phyloP scores from a whole-genome alignment of 37 sponge, comb jelly and placozoan genomes.

The Crambe crambe region DNA sequence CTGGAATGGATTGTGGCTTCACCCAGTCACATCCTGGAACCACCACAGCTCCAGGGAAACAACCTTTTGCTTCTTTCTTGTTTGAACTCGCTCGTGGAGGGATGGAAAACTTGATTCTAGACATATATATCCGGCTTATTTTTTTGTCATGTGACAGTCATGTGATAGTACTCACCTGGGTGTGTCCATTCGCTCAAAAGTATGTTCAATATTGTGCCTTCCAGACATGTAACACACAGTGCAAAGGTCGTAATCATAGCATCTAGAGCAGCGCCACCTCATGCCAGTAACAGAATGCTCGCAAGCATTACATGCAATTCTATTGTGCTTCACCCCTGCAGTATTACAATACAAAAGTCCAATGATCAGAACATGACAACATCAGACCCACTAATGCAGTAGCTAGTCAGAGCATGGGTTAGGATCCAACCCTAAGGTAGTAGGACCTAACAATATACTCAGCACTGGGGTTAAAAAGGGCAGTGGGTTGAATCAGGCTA shows the following conservation, averaged over 20 bases:
- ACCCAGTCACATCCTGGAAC: slow-evolving; percentile 83
- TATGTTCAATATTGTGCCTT: slow-evolving; percentile 73
- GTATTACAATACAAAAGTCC: too few species aligned
- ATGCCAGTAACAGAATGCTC: neutral
- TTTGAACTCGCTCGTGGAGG: slow-evolving; percentile 6
- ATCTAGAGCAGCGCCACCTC: slow-evolving; percentile 76
- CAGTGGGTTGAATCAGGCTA: too few species aligned
- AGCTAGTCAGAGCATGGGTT: too few species aligned
- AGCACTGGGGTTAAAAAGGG: too few species aligned
- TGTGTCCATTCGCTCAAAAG: slow-evolving; percentile 60
- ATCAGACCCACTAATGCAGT: too few species aligned
- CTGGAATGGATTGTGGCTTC: too few species aligned
- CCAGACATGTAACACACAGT: slow-evolving; percentile 75
- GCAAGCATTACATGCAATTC: neutral
- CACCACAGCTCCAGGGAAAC: slow-evolving; percentile 80
- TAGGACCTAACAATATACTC: too few species aligned
- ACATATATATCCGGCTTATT: too few species aligned
- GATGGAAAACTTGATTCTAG: too few species aligned
- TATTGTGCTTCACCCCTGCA: slow-evolving; percentile 7
- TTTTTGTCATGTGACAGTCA: too few species aligned
- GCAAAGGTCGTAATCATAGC: slow-evolving; percentile 85
- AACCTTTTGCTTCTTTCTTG: slow-evolving; percentile 45
- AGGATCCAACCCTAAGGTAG: too few species aligned
- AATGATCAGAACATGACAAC: too few species aligned
- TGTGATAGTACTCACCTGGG: slow-evolving; percentile 5